Percentiles rank a stretch among this genome's conserved stretches.
These are phyloP conservation scores for Solenopsis invicta DNA, from an alignment of 1,140 invertebrate species.

Conservation along the genomic window DNA sequence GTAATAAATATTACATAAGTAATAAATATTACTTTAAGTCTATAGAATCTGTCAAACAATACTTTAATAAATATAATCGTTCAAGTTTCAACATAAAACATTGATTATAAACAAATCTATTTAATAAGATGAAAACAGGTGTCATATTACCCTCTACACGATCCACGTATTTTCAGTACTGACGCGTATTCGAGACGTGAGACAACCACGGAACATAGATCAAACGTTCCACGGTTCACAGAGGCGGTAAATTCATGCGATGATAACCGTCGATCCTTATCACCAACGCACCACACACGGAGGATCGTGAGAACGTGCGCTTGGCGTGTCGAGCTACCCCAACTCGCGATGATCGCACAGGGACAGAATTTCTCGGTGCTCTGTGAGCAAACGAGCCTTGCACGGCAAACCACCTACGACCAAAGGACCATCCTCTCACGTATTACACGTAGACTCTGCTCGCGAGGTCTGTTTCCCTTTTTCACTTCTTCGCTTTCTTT, in stretches of 20 bases:
- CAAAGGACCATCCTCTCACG: slow-evolving; percentile 1
- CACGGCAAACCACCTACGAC: not conserved
- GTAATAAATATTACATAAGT: no score
- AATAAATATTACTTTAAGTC: no score
- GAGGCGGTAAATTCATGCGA: not conserved
- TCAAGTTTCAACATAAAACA: no score
- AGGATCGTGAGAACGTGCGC: slow-evolving; percentile 40
- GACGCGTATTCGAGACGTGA: slow-evolving; percentile 21
- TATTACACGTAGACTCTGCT: slow-evolving; percentile 2
- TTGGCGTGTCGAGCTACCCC: not conserved
- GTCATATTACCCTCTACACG: no score
- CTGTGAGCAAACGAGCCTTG: not conserved
- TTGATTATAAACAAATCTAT: no score
- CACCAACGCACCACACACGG: not conserved
- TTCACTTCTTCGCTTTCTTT: not conserved
- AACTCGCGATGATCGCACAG: not conserved
- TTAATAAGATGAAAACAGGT: no score
- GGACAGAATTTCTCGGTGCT: not conserved
- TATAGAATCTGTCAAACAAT: no score
- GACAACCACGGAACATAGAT: not conserved
- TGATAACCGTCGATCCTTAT: slow-evolving; percentile 27
- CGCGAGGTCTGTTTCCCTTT: not conserved
- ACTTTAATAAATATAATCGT: no score
- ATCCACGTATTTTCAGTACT: not conserved
- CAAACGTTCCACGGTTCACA: not conserved